Percentiles rank a stretch among this genome's conserved stretches.
Evolutionary conservation across 2,113 vertebrate species (phyloP).

Genomic region (Mustela lutreola): DNA sequence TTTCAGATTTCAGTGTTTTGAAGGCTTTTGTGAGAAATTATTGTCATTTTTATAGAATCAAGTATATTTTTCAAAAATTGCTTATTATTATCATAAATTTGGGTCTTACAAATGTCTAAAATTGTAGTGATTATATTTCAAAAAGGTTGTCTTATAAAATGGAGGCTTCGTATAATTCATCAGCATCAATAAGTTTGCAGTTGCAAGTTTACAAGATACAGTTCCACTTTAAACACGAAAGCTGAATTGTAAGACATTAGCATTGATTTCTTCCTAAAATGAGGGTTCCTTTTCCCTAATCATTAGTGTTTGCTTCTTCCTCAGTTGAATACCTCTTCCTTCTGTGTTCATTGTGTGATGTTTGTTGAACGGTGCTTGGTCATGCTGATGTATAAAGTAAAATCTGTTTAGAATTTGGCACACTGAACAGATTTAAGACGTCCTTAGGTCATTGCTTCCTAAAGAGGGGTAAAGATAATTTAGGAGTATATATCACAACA

Average conservation of each 20-base stretch:
- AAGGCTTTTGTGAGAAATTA: slow-evolving; percentile 33
- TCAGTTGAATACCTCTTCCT: not conserved
- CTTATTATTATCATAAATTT: slow-evolving; percentile 61
- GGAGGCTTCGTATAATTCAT: not conserved
- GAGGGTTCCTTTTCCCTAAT: not conserved
- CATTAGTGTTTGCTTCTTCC: not conserved
- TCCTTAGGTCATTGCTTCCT: not conserved
- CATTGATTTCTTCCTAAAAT: slow-evolving; percentile 44
- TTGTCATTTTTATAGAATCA: slow-evolving; percentile 52
- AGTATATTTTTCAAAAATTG: slow-evolving; percentile 57
- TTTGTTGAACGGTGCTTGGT: not conserved
- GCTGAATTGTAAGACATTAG: not conserved
- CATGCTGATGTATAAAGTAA: not conserved
- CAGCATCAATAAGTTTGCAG: slow-evolving; percentile 24
- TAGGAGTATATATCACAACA: slow-evolving; percentile 1
- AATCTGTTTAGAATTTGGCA: not conserved
- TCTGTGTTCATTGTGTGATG: not conserved
- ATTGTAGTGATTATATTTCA: slow-evolving; percentile 57
- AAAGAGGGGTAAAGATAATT: not conserved
- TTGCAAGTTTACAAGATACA: not conserved
- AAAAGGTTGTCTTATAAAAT: slow-evolving; percentile 45
- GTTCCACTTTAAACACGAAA: slow-evolving; percentile 9
- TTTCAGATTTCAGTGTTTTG: slow-evolving; percentile 60
- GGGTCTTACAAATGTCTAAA: slow-evolving; percentile 43
- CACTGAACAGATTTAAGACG: slow-evolving; percentile 1